These are phyloP conservation scores for Chaetops frenatus DNA, from an alignment of 2,113 vertebrate genomes.

Conservation along the genomic window DNA sequence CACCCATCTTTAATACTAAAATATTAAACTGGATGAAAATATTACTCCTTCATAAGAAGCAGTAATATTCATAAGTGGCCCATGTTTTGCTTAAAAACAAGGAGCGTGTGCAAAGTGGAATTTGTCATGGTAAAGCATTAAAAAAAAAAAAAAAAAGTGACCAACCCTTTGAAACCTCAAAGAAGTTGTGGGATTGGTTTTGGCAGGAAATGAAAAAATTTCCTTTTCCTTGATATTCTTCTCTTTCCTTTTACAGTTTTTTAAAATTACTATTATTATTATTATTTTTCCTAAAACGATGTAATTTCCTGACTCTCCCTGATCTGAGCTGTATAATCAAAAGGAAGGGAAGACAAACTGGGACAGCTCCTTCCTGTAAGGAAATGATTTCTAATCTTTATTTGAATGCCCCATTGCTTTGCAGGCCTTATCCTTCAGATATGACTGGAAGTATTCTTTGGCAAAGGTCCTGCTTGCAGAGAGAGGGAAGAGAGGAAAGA, in stretches of 20 bases:
- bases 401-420: background rate
- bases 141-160: background rate
- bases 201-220: slow-evolving; percentile 39
- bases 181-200: background rate
- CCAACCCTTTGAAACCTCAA: background rate
- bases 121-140: background rate
- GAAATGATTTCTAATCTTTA: background rate
- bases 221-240: background rate
- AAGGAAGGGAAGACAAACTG: background rate
- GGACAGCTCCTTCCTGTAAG: slow-evolving; percentile 1
- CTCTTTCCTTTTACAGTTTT: background rate
- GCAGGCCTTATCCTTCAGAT: background rate
- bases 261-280: background rate
- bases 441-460: background rate
- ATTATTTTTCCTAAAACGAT: background rate
- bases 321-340: background rate
- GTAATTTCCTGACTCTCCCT: slow-evolving; percentile 25
- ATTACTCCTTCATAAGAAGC: rapidly evolving
- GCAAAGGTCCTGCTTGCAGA: background rate
- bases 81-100: background rate
- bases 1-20: background rate
- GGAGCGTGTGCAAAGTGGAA: background rate
- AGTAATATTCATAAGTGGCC: background rate
- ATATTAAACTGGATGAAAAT: background rate
- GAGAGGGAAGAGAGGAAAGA: background rate